These are phyloP conservation scores for Pterocles orientalis DNA, from an alignment of 2,113 vertebrate genomes.

Conservation along the genomic window DNA sequence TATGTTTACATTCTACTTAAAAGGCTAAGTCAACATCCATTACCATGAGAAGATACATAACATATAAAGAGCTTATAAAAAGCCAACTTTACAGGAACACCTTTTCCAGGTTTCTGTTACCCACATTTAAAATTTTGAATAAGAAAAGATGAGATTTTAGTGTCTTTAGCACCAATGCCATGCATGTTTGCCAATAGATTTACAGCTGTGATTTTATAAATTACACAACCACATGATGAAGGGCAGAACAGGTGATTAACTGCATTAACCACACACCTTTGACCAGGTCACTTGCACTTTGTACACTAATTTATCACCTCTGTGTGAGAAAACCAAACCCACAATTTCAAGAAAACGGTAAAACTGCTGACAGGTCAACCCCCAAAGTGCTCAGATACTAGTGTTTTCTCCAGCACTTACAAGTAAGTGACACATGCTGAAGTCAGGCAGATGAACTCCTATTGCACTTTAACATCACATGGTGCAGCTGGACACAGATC, in stretches of 20 bases:
- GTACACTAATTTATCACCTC: not conserved
- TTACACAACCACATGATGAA: not conserved
- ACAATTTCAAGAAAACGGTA: not conserved
- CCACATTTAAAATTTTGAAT: too few relatives aligned
- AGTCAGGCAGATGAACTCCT: not conserved
- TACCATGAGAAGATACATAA: not conserved
- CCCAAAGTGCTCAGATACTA: not conserved
- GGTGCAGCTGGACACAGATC: not conserved
- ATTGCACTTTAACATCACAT: not conserved
- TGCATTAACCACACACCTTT: not conserved
- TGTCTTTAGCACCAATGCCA: not conserved
- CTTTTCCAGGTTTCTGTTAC: not conserved
- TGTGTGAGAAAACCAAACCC: not conserved
- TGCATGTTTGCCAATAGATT: not conserved
- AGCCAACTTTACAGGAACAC: not conserved
- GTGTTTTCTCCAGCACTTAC: not conserved
- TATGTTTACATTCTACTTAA: not conserved
- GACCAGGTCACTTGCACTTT: not conserved
- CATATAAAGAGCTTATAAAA: not conserved
- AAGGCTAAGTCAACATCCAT: not conserved
- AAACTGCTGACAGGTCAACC: not conserved
- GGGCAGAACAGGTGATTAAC: not conserved
- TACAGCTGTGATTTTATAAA: not conserved
- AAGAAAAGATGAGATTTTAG: too few relatives aligned
- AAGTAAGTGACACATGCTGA: not conserved